Evolutionary conservation across 2,113 vertebrate species (phyloP).

Genomic region (Rhynchomys soricoides): DNA sequence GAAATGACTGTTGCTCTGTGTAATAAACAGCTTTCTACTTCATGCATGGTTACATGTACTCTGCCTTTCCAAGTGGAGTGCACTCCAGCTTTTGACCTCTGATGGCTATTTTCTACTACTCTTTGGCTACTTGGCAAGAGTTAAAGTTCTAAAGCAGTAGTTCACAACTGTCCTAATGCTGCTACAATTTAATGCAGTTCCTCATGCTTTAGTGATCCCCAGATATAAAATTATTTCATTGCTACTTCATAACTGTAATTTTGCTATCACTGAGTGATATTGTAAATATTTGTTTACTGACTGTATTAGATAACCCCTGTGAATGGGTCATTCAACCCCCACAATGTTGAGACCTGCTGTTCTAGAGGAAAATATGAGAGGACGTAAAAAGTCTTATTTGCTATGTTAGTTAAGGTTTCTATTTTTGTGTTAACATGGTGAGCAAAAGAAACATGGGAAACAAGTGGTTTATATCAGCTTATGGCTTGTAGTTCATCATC

Average conservation of each 20-base stretch:
- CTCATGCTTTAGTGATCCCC: background rate
- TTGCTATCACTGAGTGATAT: background rate
- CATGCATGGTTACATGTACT: background rate
- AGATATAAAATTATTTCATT: background rate
- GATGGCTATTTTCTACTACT: background rate
- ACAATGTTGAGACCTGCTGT: background rate
- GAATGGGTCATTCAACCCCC: too few species aligned
- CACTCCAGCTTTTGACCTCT: background rate
- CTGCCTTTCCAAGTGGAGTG: background rate
- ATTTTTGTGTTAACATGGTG: background rate
- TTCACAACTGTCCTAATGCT: background rate
- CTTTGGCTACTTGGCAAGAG: background rate
- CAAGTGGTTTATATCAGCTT: background rate
- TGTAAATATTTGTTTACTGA: background rate
- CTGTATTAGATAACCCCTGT: background rate
- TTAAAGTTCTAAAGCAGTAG: background rate
- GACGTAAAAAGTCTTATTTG: background rate
- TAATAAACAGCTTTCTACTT: background rate
- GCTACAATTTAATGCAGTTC: background rate
- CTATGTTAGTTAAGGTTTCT: background rate
- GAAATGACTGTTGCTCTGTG: background rate
- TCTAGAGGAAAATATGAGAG: background rate
- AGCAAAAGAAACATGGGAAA: background rate
- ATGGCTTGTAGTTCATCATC: background rate
- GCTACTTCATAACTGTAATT: background rate